Base-by-base conservation (phyloP, 2,113 vertebrate genomes). In the Leptocoma aspasia region DNA sequence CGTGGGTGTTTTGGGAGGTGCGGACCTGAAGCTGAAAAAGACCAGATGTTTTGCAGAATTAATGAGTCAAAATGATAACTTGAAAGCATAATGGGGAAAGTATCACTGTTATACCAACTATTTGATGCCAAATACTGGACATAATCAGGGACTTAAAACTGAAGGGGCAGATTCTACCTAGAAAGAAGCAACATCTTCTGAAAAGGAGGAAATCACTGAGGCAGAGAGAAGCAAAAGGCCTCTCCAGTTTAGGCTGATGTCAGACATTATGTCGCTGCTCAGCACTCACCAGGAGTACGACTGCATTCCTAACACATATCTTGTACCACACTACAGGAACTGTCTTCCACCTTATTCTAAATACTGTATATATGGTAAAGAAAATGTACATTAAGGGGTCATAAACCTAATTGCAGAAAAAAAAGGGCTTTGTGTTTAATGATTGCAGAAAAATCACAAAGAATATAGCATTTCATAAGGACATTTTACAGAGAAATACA, bases 281-380 rank as follows among this genome's bases (percentile, higher is more conserved):
- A 33, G 42, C 35, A 9, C 56, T 23, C 35, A 64, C 15, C 26
- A 26, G 23, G 13, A 73, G 5, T 30, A 47, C 0, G 0, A 39
- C 17, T 41, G 6, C 10, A 16, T 64, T 86, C 22, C 31, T 37
- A 49, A 45, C 26, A 70, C 5, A 35, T 4, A 26, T 4, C 18
- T 80, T 35, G 9, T 45, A 49, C 12, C 16, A 86, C 11, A 21
- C 26, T 33, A 52, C 26, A 59, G 44, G 7, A 71, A 23, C 14
- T 22, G 22, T 5, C 1, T 66, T 66, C 18, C 30, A 52, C 15
- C 5, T 81, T 16, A 18, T 60, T 78, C 52, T 54, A 65, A 89
- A 79, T 53, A 11, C 7, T 49, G 4, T 10, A 13, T 5, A 2
- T 21, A 16, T 24, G 22, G 19, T 17, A 70, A 76, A 45, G 26